phyloP scores from a whole-genome alignment of 2,888 invertebrate genomes.

The Macropis europaea region DNA sequence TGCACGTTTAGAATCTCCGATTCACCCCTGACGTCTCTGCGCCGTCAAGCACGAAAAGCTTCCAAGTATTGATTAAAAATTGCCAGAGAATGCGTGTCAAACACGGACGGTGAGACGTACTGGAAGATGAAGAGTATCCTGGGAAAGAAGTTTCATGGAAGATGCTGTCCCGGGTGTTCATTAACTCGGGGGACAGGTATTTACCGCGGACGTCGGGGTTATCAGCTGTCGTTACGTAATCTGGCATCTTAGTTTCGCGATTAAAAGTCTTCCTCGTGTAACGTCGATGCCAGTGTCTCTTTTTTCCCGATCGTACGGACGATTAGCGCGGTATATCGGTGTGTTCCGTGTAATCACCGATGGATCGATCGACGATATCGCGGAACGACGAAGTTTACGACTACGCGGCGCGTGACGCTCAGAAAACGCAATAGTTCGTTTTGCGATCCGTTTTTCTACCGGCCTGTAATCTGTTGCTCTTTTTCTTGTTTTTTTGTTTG shows the following conservation, averaged over 20 bases:
- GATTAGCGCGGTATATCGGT: slow-evolving; percentile 1
- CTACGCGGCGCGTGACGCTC: background rate
- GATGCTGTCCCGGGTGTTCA: too few relatives aligned
- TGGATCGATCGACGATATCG: slow-evolving; percentile 16
- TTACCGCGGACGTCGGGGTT: slow-evolving; percentile 19
- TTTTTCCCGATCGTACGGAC: background rate
- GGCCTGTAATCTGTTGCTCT: background rate
- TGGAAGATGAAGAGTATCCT: too few relatives aligned
- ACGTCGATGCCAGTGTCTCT: background rate
- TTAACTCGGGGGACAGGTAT: too few relatives aligned
- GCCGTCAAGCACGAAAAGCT: too few relatives aligned
- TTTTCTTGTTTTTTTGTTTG: too few relatives aligned
- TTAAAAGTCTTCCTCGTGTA: slow-evolving; percentile 19
- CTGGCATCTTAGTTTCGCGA: slow-evolving; percentile 9
- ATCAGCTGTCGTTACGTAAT: slow-evolving; percentile 50
- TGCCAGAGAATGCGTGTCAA: too few relatives aligned
- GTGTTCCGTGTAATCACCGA: slow-evolving; percentile 1
- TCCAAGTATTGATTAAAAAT: too few relatives aligned
- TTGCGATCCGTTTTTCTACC: too few relatives aligned
- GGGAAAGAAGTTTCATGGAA: too few relatives aligned
- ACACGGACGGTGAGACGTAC: too few relatives aligned
- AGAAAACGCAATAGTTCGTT: background rate
- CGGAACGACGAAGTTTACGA: background rate
- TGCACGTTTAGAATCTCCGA: too few relatives aligned
- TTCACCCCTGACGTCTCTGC: too few relatives aligned